Evolutionary conservation across 2,888 invertebrate genomes (phyloP), one percentile per base, ranked within the genome.

Genomic region (Schizotus pectinicornis): DNA sequence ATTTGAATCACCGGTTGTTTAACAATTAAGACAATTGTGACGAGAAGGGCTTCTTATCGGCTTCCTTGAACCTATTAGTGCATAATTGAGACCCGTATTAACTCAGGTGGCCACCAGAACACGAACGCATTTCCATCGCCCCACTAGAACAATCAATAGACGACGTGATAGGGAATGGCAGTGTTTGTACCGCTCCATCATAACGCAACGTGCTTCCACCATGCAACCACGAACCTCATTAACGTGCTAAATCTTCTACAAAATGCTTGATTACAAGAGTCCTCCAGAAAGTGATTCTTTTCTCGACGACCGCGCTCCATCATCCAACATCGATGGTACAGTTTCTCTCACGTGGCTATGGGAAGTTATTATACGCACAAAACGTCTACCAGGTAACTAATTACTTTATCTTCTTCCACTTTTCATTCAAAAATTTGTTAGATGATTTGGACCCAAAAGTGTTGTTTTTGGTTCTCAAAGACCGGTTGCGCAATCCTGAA

Each of bases 281-380:
- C 35, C 52, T 13, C 36, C 55, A 13, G 43, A 37, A 30, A 59
- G 51, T 47, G 55, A 59, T 36, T 37, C 51, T 1, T 55, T 56
- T 35, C 34, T 59, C 6, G 50, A 54, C 6, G 50, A 54, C 12
- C 36, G 51, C 14, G 51, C 41, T 1, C 13, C 61, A 6, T 48
- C 61, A 9, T 51, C 55, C 7, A 56, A 45, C 46, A 35, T 46
- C 11, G 67, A 69, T 51, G 65, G 65, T 22, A 68, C 70, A 57
- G 67, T 87, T 84, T 76, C 76, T 63, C 83, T 92, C 58, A 91
- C 91, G 41, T 89, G 91, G 47, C 80, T 92, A 6, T 92, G 92
- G 92, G 91, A 92, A 79, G 86, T 90, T 74, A 87, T 92, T 67
- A 84, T 90, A 41, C 83, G 90, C 59, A 90, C 90, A 58, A 86